Evolutionary conservation across 2,888 invertebrate genomes (phyloP), one percentile per base, ranked within the genome.

Genomic region (Campoletis raptor): DNA sequence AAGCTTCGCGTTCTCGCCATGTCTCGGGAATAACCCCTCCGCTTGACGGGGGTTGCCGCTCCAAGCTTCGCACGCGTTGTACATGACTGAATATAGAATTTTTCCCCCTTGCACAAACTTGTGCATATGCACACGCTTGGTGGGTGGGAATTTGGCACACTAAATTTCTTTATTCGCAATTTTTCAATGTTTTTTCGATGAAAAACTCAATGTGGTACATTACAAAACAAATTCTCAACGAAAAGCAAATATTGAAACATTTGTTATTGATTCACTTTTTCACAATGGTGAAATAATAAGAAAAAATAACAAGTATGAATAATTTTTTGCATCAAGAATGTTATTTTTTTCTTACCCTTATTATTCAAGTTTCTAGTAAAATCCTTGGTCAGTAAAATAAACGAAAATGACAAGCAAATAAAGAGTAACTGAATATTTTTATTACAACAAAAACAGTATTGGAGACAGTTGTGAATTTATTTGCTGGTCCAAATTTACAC

Each of bases 21-120:
- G 40, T 67, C 67, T 85, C 70, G 70, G 77, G 77, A 61, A 73
- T 69, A 86, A 37, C 83, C 86, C 81, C 45, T 70, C 52, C 8
- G 52, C 81, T 76, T 81, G 42, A 70, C 37, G 82, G 70, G 73
- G 74, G 76, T 36, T 77, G 66, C 72, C 48, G 73, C 77, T 76
- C 48, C 52, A 61, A 74, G 76, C 81, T 81, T 80, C 73, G 52
- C 72, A 45, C 73, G 69, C 74, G 82, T 79, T 80, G 48, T 76
- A 83, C 82, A 76, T 54, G 74, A 85, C 69, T 78, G 82, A 61
- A 54, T 80, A 66, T 66, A 72, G 64, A 40, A 61, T 48, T 45
- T 77, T 48, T 18, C 66, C 54, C 54, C 69, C 74, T 67, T 37
- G 45, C 57, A 30, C 45, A 66, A 66, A 72, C 66, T n/a, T 40